Evolutionary conservation across 1,140 invertebrate genomes (phyloP), one percentile per base, ranked within the genome.

Genomic region (Listronotus bonariensis): DNA sequence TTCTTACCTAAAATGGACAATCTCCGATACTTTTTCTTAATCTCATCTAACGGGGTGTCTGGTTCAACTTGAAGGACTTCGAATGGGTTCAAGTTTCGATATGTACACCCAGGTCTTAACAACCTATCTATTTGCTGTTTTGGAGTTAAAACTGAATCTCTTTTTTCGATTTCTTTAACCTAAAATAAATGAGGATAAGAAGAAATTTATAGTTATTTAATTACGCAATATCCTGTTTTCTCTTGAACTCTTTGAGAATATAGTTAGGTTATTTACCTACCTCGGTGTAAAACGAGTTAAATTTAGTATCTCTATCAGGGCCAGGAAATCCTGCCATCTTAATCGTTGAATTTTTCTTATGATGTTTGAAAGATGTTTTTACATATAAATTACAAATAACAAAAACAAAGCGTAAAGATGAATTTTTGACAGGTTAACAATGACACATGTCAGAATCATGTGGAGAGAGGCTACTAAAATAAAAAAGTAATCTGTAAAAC

Each of bases 41-140:
- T 90, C 78, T 96, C 93, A 72, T 97, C 93, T 41, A 98, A 77
- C 32, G 89, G 80, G 20, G 89, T 86, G 58, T 95, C 92, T 32
- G 94, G 93, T 74, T 98, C 96, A 68, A 99, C 87, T 82, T 98
- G 93, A 38, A 99, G 82, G 32, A 99, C 94, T 83, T 96, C 94
- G 80, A 94, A 97, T 10, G 95, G 95, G 82, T 97, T 97, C 67
- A 98, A 85, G 84, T 98, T 98, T 77, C 96, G 92, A 82, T 98
- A 98, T 8, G 95, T 96, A 0, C 95, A 95, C 15, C 96, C 96
- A 56, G 95, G 93, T 69, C 94, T 84, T 20, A 97, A 82, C 64
- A 98, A 82, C 74, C 96, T 85, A 42, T 96, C 93, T 72, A 98
- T 96, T 85, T 98, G 96, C 83, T 97, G 93, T 79, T 92, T 92